These are phyloP conservation scores for Allolobophora icterica DNA, from an alignment of 2,888 invertebrate species.

Conservation along the genomic window DNA sequence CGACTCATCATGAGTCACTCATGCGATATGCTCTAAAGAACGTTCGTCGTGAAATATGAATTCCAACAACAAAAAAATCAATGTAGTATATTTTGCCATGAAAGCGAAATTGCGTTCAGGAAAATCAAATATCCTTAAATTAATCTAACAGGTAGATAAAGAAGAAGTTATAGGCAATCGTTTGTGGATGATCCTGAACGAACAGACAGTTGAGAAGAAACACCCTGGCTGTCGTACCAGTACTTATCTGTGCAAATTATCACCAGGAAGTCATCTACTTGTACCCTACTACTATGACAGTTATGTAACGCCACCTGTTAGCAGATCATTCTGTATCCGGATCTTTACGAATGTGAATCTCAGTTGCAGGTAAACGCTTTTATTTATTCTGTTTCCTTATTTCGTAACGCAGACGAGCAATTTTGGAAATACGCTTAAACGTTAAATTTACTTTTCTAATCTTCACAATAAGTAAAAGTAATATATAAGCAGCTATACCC, in stretches of 20 bases:
- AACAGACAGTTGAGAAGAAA: not conserved
- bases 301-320: not conserved
- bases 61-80: too few relatives aligned
- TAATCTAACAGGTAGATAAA: not conserved
- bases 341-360: not conserved
- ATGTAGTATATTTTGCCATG: not conserved
- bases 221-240: not conserved
- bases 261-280: not conserved
- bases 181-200: not conserved
- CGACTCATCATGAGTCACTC: too few relatives aligned
- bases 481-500: too few relatives aligned
- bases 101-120: not conserved
- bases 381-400: not conserved
- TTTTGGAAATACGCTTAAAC: too few relatives aligned
- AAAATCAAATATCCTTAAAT: not conserved
- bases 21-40: too few relatives aligned
- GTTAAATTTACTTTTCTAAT: too few relatives aligned
- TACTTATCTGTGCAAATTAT: not conserved
- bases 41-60: too few relatives aligned
- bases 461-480: too few relatives aligned
- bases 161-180: not conserved
- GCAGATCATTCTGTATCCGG: conserved; percentile 8
- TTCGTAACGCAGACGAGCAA: too few relatives aligned
- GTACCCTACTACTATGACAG: not conserved
- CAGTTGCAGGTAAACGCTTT: not conserved